Base-by-base conservation (phyloP, 2,113 vertebrate genomes). In the Hystrix brachyura region DNA sequence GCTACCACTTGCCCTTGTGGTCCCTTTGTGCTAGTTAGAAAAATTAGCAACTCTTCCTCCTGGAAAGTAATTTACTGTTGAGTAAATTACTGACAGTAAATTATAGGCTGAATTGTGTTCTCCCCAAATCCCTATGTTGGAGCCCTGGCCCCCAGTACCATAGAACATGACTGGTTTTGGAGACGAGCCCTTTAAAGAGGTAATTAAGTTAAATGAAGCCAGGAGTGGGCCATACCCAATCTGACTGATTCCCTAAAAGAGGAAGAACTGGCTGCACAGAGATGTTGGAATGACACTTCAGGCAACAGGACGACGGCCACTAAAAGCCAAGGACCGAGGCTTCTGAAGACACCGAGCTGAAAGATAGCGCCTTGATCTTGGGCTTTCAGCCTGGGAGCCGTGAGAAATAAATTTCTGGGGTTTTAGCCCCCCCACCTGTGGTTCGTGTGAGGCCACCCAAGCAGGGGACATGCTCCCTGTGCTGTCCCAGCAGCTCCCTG, bases 181-280 rank as follows among this genome's bases (percentile, higher is more conserved):
- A 87, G 27, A 64, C 1, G 32, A 34, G 14, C 5, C 27, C 46
- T 79, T 51, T 51, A 25, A 25, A 81, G 43, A 94, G 55, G 25
- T 34, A 59, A 85, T 60, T 53, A 67, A 48, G 15, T 93, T 60
- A 93, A 95, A 81, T 32, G n/a, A 88, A 79, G 43, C 43, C 79
- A 0, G 14, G 12, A 67, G 43, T n/a, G 48, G 62, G 38, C 51
- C 53, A 32, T 67, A 71, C 65, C 55, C 53, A 71, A 65, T 32
- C 10, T 21, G 38, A 91, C 78, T 2, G 23, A 7, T n/a, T 91
- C 71, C 78, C 93, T 43, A 9, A 3, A 48, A 53, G 48, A 88
- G 27, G 21, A 88, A 48, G 72, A 88, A 57, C 65, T 23, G 83
- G 38, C 60, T n/a, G 19, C 57, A 15, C 7, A 1, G 8, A 78